Base-by-base conservation (phyloP, 2,888 invertebrate species). In the Megaustenia siamemsis region DNA sequence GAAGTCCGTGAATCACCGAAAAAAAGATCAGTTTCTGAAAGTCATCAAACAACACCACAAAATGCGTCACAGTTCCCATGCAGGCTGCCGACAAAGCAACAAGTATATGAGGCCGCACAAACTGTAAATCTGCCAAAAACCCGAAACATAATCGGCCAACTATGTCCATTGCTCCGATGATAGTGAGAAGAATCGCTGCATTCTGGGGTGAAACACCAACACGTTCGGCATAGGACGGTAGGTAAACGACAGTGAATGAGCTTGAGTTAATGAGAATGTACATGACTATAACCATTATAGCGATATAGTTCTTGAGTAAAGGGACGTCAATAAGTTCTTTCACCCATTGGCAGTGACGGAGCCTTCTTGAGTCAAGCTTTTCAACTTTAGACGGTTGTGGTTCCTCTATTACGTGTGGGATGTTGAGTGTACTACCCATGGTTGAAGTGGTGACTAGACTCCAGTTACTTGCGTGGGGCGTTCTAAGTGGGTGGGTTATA, bases 121-220 rank as follows among this genome's bases (percentile, higher is more conserved):
- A 28, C 32, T 68, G 63, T 43, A 82, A 56, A 82, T 82, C 82
- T 24, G 35, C 82, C 4, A 82, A 73, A 56, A 75, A 63, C n/a
- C 82, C 82, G 40, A 71, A 82, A 24, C 21, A 21, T 10, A 75
- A 10, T 45, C 82, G n/a, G 15, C 40, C 32, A 32, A 82, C 28
- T 18, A 82, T 49, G 40, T 82, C 82, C 43, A 43, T n/a, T 1
- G 49, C 38, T 28, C 82, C 82, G 15, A 63, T 28, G n/a, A 82
- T 63, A 4, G 82, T 66, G 28, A 82, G 56, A 0, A 82, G 49
- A 24, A 75, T 32, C 3, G 82, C 60, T 28, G 75, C 82, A 8
- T 63, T 75, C 10, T 43, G 66, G 10, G 45, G n/a, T 0, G 73
- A 45, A 18, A 82, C 63, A 28, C 75, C 82, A 43, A 63, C 35